These are phyloP conservation scores for sheep (Ovis aries) DNA, from an alignment of 2,113 vertebrate species.

Conservation along the genomic window ARS-UI_Ramb_v3.0 NC_056055.1:216448001-216448500, in stretches of 20 bases:
- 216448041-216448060: neutral
- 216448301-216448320: neutral
- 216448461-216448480: neutral
- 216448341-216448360: neutral
- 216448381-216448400: neutral
- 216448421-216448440: neutral
- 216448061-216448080: neutral
- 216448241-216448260: neutral
- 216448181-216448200: neutral
- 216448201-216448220: neutral
- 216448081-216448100: neutral
- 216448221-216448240: neutral
- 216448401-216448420: neutral
- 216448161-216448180: neutral
- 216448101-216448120: neutral
- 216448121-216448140: neutral
- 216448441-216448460: neutral
- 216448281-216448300: neutral
- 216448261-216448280: neutral
- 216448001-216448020: neutral
- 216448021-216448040: neutral
- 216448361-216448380: neutral
- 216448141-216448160: neutral
- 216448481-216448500: constrained; percentile 9
- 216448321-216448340: neutral